Percentiles rank a stretch among this genome's conserved stretches.
phyloP scores from a whole-genome alignment of 1,140 invertebrate genomes.

The Zaprionus capensis region DNA sequence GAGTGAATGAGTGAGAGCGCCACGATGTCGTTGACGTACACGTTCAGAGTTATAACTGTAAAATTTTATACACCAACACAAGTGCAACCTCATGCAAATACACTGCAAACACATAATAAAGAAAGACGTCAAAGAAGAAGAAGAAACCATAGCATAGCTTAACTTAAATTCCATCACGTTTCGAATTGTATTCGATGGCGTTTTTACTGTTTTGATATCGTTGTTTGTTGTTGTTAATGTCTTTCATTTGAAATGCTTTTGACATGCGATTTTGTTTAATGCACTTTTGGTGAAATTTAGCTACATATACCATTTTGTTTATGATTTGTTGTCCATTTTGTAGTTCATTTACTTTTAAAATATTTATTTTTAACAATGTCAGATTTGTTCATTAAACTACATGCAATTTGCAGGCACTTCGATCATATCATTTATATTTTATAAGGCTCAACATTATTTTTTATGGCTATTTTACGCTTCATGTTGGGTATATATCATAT shows the following conservation, averaged over 20 bases:
- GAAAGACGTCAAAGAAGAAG: constrained; percentile 16
- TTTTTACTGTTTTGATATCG: constrained; percentile 32
- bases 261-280: constrained; percentile 52
- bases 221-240: constrained; percentile 35
- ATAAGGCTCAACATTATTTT: neutral
- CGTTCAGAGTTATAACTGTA: constrained; percentile 48
- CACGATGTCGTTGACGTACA: constrained; percentile 25
- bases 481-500: constrained; percentile 23
- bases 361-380: neutral
- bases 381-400: neutral
- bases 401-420: neutral
- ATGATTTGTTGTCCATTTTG: neutral
- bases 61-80: constrained; percentile 58
- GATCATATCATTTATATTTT: neutral
- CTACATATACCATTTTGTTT: neutral
- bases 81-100: constrained; percentile 71
- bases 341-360: constrained; percentile 9
- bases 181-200: constrained; percentile 44
- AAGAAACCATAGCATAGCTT: constrained; percentile 32
- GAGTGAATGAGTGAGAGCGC: constrained; percentile 37
- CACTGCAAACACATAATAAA: constrained; percentile 48
- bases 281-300: constrained; percentile 63
- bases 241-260: constrained; percentile 45
- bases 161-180: constrained; percentile 76
- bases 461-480: constrained; percentile 9